Evolutionary conservation across 2,888 invertebrate species (phyloP), one percentile per base, ranked within the genome.

Genomic region (Scrobipalpa costella): DNA sequence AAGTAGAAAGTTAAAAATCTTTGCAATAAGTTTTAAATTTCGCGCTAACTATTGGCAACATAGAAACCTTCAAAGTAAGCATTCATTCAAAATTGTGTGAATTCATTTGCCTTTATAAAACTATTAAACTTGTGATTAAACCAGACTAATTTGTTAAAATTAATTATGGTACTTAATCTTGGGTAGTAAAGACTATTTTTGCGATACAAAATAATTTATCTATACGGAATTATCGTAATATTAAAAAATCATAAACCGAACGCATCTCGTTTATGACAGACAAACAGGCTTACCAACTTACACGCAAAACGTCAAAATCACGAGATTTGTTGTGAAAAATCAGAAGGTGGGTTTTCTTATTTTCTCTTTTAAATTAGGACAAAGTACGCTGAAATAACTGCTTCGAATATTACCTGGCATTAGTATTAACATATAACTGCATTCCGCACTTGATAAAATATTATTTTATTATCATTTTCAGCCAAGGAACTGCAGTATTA

Each of bases 251-350:
- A 27, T 27, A 5, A 5, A 27, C 2, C 27, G 27, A 27, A 27
- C 27, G 27, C 27, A 27, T 27, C 27, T 27, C 27, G 27, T 27
- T 27, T 27, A 27, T 27, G 27, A 27, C 27, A 27, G 27, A 27
- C 27, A 27, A 5, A 27, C 5, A 19, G 49, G 15, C 13, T 15
- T 62, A 19, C 44, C 55, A 62, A 44, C 40, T 15, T 33, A 19
- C 15, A 44, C 44, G 47, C 62, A 21, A 71, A 72, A 74, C 65
- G 79, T 83, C 84, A 84, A 80, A 85, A 77, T 85, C 84, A 84
- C 84, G 84, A 80, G 84, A 61, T 63, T 58, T 60, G 64, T 62
- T 33, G 58, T 64, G 69, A 66, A 55, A 77, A 52, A 27, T 75
- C 79, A 66, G 72, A 47, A 33, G 27, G 50, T 58, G 11, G 58